Evolutionary conservation across 2,113 vertebrate genomes (phyloP), one percentile per base, ranked within the genome.

Genomic region (Osmerus eperlanus): DNA sequence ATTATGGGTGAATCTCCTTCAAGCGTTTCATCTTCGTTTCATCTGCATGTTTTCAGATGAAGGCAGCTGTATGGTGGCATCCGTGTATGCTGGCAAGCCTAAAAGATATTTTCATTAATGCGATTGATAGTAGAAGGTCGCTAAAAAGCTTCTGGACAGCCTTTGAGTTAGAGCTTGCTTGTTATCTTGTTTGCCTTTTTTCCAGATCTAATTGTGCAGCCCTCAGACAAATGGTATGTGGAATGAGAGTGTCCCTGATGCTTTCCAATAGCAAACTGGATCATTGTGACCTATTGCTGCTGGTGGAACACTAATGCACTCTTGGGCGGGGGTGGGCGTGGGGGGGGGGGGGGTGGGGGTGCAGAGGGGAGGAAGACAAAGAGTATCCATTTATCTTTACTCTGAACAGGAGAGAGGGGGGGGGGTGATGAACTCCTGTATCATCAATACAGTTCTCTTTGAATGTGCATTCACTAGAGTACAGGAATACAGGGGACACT

Each of bases 271-370:
- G 60, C 58, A 54, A 52, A 14, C 25, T 5, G 51, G 67, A 70
- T 66, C 67, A 41, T 41, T 6, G 70, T 81, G 81, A 83, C 76
- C 85, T 80, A 71, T 73, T 65, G 47, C 64, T 61, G 52, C 61
- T 41, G n/a, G 69, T 59, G 58, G 62, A 71, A 67, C 14, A 56
- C 36, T 79, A 73, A 67, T 65, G 29, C 61, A 65, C 56, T 60
- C 67, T n/a, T 61, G 41, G 15, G 16, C 25, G 63, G 51, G 63
- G 28, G 36, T 13, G 25, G 23, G 25, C 15, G 5, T 16, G 18
- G 19, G 23, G 1, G 23, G 23, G 23, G 23, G 1, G 23, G 23
- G 23, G 23, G 56, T 6, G 56, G 29, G 8, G 19, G 51, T 61
- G 36, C 64, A n/a, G 47, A 12, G 23, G 52, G 25, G 3, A n/a